These are phyloP conservation scores for Alethe diademata DNA, from an alignment of 2,113 vertebrate species.

Conservation along the genomic window DNA sequence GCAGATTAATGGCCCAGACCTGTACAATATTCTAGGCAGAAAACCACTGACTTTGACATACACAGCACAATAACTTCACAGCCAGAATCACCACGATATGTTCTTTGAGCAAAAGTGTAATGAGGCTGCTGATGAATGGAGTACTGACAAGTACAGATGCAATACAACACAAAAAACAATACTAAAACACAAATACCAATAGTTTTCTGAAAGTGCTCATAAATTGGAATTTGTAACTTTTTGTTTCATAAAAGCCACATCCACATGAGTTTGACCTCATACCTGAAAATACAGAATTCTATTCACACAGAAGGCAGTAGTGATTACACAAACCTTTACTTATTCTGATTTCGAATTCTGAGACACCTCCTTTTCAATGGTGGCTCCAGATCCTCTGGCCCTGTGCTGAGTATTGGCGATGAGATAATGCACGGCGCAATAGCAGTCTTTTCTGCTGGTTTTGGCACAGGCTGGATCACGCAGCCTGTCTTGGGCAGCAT, in stretches of 20 bases:
- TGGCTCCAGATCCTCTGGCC: conserved; percentile 93
- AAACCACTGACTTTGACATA: conserved; percentile 28
- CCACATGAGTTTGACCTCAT: not conserved
- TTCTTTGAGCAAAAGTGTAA: conserved; percentile 43
- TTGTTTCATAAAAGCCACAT: conserved; percentile 16
- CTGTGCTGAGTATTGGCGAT: conserved; percentile 85
- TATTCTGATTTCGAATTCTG: conserved; percentile 99
- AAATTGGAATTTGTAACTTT: not conserved
- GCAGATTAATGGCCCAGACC: conserved; percentile 30
- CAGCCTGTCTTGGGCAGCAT: conserved; percentile 94
- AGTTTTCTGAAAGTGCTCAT: not conserved
- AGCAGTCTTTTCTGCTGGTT: conserved; percentile 90
- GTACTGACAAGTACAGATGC: conserved; percentile 53
- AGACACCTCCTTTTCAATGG: conserved; percentile 98
- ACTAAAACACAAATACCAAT: conserved; percentile 22
- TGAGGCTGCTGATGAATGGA: conserved; percentile 43
- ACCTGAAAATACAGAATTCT: conserved; percentile 46
- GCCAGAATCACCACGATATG: not conserved
- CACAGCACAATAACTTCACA: conserved; percentile 36
- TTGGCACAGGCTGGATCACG: conserved; percentile 99
- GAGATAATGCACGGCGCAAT: conserved; percentile 90
- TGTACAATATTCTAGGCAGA: conserved; percentile 28
- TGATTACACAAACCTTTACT: conserved; percentile 89
- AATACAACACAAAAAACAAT: conserved; percentile 27
- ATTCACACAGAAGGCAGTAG: conserved; percentile 61